Evolutionary conservation across 2,113 vertebrate genomes (phyloP), one percentile per base, ranked within the genome.

Genomic region (Xiphophorus hellerii): DNA sequence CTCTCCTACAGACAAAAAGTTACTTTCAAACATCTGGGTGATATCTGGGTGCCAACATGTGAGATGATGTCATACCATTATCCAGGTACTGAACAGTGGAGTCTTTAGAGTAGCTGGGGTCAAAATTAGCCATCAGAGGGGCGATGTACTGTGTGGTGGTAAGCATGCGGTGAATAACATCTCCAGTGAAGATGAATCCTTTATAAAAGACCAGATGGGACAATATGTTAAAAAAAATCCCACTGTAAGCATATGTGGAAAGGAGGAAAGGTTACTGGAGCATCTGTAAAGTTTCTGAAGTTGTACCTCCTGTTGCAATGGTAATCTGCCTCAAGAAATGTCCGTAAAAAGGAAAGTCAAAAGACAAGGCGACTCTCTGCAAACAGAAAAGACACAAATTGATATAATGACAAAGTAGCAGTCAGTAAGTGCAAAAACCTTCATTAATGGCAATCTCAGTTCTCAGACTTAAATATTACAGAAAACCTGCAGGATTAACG

Each of bases 61-160:
- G 15, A 39, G 28, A 2, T 1, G 12, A 0, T 2, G 14, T 54
- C 91, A 89, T 85, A 97, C 97, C 97, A 0, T 98, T 97, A 87
- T 98, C 97, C 70, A 96, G 88, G 84, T 97, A 98, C 62, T 92
- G 94, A 15, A 98, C 92, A 0, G 95, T 97, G 77, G 97, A 97
- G 10, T 96, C 94, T 63, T 79, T 93, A 2, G 96, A 96, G 93
- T 92, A 95, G 88, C 96, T 95, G 54, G 97, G 97, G 91, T 97
- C 97, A 92, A 98, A 98, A 88, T 98, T 96, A 54, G 97, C 96
- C 97, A 98, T 98, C n/a, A 98, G 93, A 0, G 97, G 97, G 0
- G 97, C 96, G 15, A 98, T 90, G 51, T 97, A 98, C 85, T 98
- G 97, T 0, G 97, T 97, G 20, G 95, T 93, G 0, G 97, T 98